A percentile compares a stretch with the other conserved stretches of the same genome.
phyloP scores from a whole-genome alignment of 2,113 vertebrate genomes.

The Bubo scandiacus region DNA sequence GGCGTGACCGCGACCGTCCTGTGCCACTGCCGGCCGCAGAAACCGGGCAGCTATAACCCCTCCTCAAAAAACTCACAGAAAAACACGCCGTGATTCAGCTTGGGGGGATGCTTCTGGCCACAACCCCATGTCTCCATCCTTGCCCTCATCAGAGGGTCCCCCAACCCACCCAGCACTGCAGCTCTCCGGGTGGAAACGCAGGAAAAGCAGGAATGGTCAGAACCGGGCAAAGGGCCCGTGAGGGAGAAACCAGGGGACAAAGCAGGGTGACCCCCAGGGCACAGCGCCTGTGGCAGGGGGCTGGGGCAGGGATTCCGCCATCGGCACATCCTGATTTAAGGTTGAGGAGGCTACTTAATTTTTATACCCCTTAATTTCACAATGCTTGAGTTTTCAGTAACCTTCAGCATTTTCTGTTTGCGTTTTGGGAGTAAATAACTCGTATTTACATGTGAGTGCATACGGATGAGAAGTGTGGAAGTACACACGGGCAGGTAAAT shows the following conservation, averaged over 20 bases:
- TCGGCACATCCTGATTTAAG: neutral
- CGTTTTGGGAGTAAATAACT: neutral
- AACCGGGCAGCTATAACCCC: fast-evolving
- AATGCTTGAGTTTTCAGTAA: neutral
- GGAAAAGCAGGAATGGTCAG: neutral
- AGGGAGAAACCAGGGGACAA: neutral
- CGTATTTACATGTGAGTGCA: neutral
- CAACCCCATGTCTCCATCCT: neutral
- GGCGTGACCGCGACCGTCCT: fast-evolving
- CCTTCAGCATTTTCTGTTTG: neutral
- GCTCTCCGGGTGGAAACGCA: neutral
- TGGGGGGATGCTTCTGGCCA: neutral
- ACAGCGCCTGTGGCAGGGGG: fast-evolving
- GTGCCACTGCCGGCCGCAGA: neutral
- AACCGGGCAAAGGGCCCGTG: neutral
- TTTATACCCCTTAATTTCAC: neutral
- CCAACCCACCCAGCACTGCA: neutral
- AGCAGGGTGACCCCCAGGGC: neutral
- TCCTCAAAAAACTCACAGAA: neutral
- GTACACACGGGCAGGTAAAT: neutral
- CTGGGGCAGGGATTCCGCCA: fast-evolving
- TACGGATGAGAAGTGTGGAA: neutral
- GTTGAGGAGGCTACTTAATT: neutral
- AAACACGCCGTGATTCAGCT: neutral
- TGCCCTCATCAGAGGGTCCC: too few relatives aligned